phyloP scores from a whole-genome alignment of 2,113 vertebrate genomes.

The Craseonycteris thonglongyai region DNA sequence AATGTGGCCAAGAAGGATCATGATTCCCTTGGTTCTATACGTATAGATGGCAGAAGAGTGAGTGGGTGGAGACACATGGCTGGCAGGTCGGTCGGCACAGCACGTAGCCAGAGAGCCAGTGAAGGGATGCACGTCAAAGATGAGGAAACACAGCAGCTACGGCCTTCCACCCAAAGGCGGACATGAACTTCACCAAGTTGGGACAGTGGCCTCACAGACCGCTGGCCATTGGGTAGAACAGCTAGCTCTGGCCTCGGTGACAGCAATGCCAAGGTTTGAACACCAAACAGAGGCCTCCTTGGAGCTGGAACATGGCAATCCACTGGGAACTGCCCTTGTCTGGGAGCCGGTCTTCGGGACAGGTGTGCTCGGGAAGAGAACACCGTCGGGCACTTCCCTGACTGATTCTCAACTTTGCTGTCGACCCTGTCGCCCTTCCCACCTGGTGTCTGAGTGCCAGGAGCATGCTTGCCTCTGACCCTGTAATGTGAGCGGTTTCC shows the following conservation, averaged over 20 bases:
- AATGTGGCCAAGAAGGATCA: neutral
- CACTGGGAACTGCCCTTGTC: neutral
- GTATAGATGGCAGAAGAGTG: neutral
- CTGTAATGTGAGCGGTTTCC: neutral
- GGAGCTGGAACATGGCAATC: neutral
- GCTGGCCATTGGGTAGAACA: neutral
- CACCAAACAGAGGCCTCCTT: neutral
- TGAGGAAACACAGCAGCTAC: no score
- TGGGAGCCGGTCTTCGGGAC: neutral
- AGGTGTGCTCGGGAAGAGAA: neutral
- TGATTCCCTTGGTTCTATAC: neutral
- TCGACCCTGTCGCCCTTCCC: neutral
- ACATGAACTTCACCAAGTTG: neutral
- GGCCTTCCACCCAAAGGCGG: neutral
- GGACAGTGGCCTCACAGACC: neutral
- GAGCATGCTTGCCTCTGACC: neutral
- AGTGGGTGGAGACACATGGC: neutral
- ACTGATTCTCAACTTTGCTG: slow-evolving; percentile 27
- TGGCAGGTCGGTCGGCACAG: neutral
- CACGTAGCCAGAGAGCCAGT: neutral
- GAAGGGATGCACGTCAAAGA: neutral
- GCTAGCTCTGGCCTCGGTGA: neutral
- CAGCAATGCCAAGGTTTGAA: neutral
- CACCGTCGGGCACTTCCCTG: neutral
- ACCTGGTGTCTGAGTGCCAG: neutral